Evolutionary conservation across 2,113 vertebrate genomes (phyloP).

Genomic region (Numenius arquata): DNA sequence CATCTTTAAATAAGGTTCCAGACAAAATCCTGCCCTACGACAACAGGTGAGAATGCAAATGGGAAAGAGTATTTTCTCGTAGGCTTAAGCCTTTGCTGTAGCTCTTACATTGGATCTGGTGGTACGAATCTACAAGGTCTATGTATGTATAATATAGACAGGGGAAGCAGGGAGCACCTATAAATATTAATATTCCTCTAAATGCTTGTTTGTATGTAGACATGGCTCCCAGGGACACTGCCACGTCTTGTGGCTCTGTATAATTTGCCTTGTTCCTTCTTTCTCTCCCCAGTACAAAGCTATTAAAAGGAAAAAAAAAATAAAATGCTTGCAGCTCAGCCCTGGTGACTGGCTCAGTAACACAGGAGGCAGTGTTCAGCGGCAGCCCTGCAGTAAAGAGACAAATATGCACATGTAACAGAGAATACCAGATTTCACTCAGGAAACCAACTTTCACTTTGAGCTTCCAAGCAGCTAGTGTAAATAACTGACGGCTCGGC

Average conservation of each 20-base stretch:
- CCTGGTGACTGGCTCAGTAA: background rate
- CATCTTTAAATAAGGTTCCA: background rate
- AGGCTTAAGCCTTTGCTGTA: background rate
- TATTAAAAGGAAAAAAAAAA: background rate
- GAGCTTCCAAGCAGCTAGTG: slow-evolving; percentile 15
- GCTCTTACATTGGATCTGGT: background rate
- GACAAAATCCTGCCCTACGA: background rate
- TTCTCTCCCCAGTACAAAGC: background rate
- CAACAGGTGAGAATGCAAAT: background rate
- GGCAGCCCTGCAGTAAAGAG: background rate
- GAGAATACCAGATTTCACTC: slow-evolving; percentile 43
- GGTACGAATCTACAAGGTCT: background rate
- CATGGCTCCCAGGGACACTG: background rate
- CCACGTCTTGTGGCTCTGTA: background rate
- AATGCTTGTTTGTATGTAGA: background rate
- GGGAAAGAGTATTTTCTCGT: background rate
- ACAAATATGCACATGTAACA: background rate
- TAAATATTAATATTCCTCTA: background rate
- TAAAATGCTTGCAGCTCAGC: background rate
- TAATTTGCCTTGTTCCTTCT: background rate
- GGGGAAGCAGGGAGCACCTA: background rate
- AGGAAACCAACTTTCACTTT: slow-evolving; percentile 54
- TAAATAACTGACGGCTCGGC: background rate
- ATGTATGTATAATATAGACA: background rate
- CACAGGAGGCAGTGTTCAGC: slow-evolving; percentile 37